phyloP scores from a whole-genome alignment of 2,797 vertebrate genomes.

The Lagocephalus sceleratus region DNA sequence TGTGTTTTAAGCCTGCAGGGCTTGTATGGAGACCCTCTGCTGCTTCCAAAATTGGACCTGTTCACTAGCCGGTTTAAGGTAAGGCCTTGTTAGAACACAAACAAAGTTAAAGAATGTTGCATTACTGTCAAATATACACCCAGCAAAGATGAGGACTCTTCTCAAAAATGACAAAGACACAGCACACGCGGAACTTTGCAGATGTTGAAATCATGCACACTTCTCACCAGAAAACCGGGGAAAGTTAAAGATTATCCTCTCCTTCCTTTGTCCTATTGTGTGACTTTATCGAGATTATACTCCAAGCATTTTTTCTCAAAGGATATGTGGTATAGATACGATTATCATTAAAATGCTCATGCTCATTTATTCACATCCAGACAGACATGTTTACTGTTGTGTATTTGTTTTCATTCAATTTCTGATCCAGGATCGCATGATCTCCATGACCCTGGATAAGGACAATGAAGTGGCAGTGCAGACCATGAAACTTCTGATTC shows the following conservation, averaged over 20 bases:
- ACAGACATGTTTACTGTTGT: neutral
- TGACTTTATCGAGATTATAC: too few relatives aligned
- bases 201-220: too few relatives aligned
- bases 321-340: neutral
- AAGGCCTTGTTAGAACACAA: slow-evolving; percentile 11
- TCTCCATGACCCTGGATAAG: slow-evolving; percentile 92
- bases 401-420: neutral
- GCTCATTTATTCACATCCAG: too few relatives aligned
- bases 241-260: too few relatives aligned
- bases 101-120: too few relatives aligned
- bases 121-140: neutral
- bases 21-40: slow-evolving; percentile 79
- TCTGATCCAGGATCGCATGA: slow-evolving; percentile 82
- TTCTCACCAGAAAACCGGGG: too few relatives aligned
- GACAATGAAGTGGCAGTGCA: slow-evolving; percentile 91
- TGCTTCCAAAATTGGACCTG: slow-evolving; percentile 84
- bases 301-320: neutral
- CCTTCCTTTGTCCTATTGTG: too few relatives aligned
- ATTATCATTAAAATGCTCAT: too few relatives aligned
- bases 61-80: slow-evolving; percentile 93
- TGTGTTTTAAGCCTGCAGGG: slow-evolving; percentile 84
- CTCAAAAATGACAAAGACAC: too few relatives aligned
- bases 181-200: too few relatives aligned
- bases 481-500: slow-evolving; percentile 86
- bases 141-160: too few relatives aligned